phyloP scores from a whole-genome alignment of 2,797 vertebrate genomes.

The Nasua narica region DNA sequence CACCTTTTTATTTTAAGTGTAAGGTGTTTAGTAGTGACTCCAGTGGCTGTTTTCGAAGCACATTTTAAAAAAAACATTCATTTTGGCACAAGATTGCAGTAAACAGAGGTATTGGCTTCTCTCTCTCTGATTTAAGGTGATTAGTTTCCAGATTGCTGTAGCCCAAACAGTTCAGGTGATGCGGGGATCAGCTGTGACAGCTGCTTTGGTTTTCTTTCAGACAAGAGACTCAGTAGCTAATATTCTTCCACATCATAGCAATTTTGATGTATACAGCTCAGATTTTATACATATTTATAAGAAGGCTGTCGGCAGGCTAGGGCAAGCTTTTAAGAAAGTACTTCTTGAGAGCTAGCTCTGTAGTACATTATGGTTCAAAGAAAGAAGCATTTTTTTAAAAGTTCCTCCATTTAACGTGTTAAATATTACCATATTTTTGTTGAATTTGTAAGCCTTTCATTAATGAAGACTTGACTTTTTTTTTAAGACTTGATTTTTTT shows the following conservation, averaged over 20 bases:
- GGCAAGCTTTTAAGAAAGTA: not conserved
- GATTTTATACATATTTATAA: not conserved
- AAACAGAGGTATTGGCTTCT: not conserved
- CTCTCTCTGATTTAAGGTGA: not conserved
- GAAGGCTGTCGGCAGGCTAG: not conserved
- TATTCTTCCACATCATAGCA: not conserved
- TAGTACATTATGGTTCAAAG: not conserved
- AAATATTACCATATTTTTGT: not conserved
- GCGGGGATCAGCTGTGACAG: not conserved
- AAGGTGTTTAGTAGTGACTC: not conserved
- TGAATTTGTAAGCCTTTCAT: constrained; percentile 20
- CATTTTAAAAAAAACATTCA: not conserved
- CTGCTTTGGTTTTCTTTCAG: not conserved
- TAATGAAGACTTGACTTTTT: not conserved
- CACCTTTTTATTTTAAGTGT: constrained; percentile 6
- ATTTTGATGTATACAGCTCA: not conserved
- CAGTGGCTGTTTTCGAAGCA: not conserved
- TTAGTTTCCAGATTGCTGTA: constrained; percentile 13
- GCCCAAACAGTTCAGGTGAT: not conserved
- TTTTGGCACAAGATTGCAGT: not conserved
- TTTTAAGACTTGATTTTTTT: not conserved
- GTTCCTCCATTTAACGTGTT: not conserved
- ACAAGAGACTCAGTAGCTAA: not conserved
- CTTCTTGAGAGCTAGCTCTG: not conserved
- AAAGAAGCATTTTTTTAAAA: not conserved